These are phyloP conservation scores for Noturus placidus DNA, from an alignment of 2,113 vertebrate genomes.

Conservation along the genomic window DNA sequence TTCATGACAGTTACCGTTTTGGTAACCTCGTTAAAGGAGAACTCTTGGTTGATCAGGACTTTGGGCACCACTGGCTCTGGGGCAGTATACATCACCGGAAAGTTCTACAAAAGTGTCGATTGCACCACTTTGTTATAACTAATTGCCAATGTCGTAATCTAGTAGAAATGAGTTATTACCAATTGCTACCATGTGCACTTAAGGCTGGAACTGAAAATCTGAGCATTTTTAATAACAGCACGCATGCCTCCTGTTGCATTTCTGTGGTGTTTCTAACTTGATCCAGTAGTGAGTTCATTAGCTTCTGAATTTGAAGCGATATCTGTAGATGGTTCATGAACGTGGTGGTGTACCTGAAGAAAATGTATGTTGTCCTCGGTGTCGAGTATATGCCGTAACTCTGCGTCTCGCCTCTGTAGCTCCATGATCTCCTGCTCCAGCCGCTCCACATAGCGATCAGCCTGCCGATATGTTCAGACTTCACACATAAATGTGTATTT, in stretches of 20 bases:
- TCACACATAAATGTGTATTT: neutral
- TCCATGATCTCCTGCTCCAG: constrained; percentile 76
- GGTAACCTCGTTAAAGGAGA: constrained; percentile 74
- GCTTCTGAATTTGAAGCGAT: neutral
- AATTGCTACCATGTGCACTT: neutral
- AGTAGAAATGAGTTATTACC: neutral
- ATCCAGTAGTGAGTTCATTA: neutral
- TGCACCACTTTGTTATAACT: neutral
- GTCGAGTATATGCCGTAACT: constrained; percentile 72
- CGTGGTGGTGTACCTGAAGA: constrained; percentile 65
- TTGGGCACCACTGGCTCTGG: constrained; percentile 76
- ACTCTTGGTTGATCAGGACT: constrained; percentile 77
- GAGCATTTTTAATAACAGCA: neutral
- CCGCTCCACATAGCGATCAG: constrained; percentile 71
- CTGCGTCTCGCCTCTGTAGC: constrained; percentile 70
- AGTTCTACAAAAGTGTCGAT: constrained; percentile 63
- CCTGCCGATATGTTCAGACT: constrained; percentile 50
- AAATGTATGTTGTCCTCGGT: constrained; percentile 79
- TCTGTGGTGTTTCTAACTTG: neutral
- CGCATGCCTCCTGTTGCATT: neutral
- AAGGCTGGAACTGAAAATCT: neutral
- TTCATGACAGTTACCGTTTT: constrained; percentile 73
- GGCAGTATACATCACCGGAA: constrained; percentile 69
- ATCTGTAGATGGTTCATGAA: neutral
- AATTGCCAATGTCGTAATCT: neutral